Base-by-base conservation (phyloP, 2,113 vertebrate species). In the Collichthys lucidus region DNA sequence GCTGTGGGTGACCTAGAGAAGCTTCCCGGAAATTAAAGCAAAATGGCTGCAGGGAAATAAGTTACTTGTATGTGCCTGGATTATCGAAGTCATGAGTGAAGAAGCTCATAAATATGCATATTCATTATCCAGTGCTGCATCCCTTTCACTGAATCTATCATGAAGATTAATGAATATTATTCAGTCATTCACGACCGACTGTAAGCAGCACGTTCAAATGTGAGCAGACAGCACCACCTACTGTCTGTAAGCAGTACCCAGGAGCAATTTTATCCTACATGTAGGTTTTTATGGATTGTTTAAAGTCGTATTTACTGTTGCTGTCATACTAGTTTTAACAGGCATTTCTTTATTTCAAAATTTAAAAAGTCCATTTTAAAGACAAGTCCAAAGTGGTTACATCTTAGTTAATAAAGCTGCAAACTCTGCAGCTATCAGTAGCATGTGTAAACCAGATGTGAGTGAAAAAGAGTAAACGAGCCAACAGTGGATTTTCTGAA, bases 91-190 rank as follows among this genome's bases (percentile, higher is more conserved):
- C 79, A 86, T 85, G 74, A 89, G 74, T 84, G 70, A 79, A 82
- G 66, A 83, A 77, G 57, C 81, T 89, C 87, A 92, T 90, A 88
- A 82, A 92, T 89, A 91, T 94, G 77, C 84, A 91, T 90, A 79
- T 86, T 90, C 80, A 90, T 92, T 87, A 92, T 89, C 84, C 50
- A 80, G 55, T 31, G 74, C 77, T 79, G 85, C 89, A 87, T 88
- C 86, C 82, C 55, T 80, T 87, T 79, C 77, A 72, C 69, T 74
- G 79, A 86, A 90, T 93, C 77, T 68, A 90, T 93, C 81, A 84
- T 62, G 80, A 86, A 91, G 88, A 94, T 92, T 82, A 89, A 91
- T 90, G 83, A 69, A 77, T 86, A 86, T 87, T 77, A 89, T 83
- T 88, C 84, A 75, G 70, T 80, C 89, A 82, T 85, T 90, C 84